Evolutionary conservation across 2,888 invertebrate genomes (phyloP), one percentile per base, ranked within the genome.

Genomic region (Gastrophysa polygoni): DNA sequence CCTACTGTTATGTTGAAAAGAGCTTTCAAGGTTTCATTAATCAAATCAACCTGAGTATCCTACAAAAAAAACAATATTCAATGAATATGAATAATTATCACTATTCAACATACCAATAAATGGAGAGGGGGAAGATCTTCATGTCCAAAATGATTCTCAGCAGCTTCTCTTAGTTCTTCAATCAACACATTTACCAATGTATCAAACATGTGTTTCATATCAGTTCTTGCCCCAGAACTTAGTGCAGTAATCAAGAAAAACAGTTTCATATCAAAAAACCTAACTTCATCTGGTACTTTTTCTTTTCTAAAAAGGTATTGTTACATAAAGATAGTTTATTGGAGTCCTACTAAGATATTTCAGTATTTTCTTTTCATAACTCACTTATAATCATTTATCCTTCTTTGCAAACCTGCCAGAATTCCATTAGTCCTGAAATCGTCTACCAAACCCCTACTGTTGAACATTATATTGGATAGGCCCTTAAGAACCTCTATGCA

Each of bases 191-290:
- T 87, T 29, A 87, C 88, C 64, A 93, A 83, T 75, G 88, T 91
- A 76, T 90, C 87, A 20, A 91, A 81, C 70, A 91, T 87, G 73
- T 86, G 84, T 68, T 87, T 88, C 0, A 93, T 85, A 74, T 86
- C 86, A 16, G 82, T 80, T 68, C 90, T 87, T 21, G 90, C 87
- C 55, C 90, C 86, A 50, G 87, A 84, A 78, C 91, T 90, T 43
- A 96, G 80, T 2, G 95, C 96, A 18, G 96, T 95, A 57, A 96
- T 84, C 55, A 98, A 85, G 81, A 97, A 97, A 57, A 97, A 80
- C 58, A 96, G 83, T 80, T 93, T 91, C 86, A 95, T 89, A 76
- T 96, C 94, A 82, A 91, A 96, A 70, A 90, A 87, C 84, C 91
- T 92, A 16, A 95, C 85, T 59, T 91, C 89, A 75, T 88, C 85